Percentiles rank a stretch among this genome's conserved stretches.
Conservation (phyloP, 1,140 invertebrate species). For the Micrasema minimum region DNA sequence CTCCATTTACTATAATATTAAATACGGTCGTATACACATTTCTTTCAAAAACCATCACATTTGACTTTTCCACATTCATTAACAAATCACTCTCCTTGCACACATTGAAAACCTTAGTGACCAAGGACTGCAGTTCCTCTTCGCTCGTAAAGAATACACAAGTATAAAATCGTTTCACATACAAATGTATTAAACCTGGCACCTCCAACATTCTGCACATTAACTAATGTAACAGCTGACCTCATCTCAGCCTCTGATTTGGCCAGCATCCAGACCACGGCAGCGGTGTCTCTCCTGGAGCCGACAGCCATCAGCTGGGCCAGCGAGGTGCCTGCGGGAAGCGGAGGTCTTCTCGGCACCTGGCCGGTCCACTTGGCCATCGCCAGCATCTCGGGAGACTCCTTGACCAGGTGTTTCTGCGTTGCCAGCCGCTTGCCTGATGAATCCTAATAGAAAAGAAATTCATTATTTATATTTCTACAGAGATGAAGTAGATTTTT, state of each 20-base stretch:
- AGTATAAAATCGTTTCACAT: too few species aligned
- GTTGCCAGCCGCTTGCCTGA: constrained; percentile 66
- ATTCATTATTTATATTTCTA: too few species aligned
- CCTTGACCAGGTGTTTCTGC: constrained; percentile 72
- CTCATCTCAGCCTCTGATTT: constrained; percentile 75
- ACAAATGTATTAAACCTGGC: too few species aligned
- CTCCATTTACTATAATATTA: too few species aligned
- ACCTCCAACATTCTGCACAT: neutral
- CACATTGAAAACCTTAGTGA: too few species aligned
- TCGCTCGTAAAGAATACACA: too few species aligned
- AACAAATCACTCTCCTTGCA: too few species aligned
- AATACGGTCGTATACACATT: too few species aligned
- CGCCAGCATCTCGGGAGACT: constrained; percentile 82
- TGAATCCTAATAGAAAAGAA: constrained; percentile 59
- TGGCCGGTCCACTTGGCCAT: constrained; percentile 78
- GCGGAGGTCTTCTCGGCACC: constrained; percentile 75
- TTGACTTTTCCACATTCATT: too few species aligned
- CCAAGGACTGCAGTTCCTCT: too few species aligned
- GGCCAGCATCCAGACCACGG: constrained; percentile 73
- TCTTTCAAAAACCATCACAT: too few species aligned
- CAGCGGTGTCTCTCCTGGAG: constrained; percentile 66
- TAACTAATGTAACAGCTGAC: constrained; percentile 58
- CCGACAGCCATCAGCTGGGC: constrained; percentile 79
- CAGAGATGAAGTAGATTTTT: too few species aligned
- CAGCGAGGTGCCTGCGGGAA: constrained; percentile 73